These are phyloP conservation scores for Ashinkailepas kermadecensis DNA, from an alignment of 2,888 invertebrate species.

Conservation along the genomic window DNA sequence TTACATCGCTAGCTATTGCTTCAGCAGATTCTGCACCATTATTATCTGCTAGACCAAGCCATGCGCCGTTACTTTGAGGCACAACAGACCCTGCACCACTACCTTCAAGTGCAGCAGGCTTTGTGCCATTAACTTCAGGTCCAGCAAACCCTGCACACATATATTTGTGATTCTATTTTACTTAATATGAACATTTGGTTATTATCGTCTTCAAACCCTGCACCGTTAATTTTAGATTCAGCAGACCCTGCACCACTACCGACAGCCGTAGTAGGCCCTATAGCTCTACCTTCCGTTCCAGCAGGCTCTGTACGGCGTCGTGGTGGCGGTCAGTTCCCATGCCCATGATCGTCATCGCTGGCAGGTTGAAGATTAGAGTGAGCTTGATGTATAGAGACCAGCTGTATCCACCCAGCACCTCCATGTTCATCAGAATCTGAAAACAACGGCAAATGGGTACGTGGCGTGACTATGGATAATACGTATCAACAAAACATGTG, in stretches of 20 bases:
- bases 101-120: no score
- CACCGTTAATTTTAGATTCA: neutral
- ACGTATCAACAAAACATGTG: no score
- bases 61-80: no score
- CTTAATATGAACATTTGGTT: slow-evolving; percentile 25
- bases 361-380: slow-evolving; percentile 45
- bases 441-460: neutral
- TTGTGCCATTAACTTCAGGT: no score
- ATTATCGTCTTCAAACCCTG: neutral
- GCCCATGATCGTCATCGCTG: slow-evolving; percentile 44
- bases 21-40: no score
- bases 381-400: slow-evolving; percentile 42
- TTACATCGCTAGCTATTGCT: no score
- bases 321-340: slow-evolving; percentile 48
- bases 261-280: slow-evolving; percentile 24
- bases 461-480: no score
- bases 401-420: slow-evolving; percentile 40
- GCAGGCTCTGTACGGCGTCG: slow-evolving; percentile 38
- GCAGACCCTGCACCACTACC: neutral
- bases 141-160: slow-evolving; percentile 3
- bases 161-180: no score
- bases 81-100: no score
- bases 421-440: neutral
- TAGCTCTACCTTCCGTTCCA: slow-evolving; percentile 43
- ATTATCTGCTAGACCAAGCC: no score